These are phyloP conservation scores for Lates japonicus DNA, from an alignment of 2,797 vertebrate genomes.

Conservation along the genomic window DNA sequence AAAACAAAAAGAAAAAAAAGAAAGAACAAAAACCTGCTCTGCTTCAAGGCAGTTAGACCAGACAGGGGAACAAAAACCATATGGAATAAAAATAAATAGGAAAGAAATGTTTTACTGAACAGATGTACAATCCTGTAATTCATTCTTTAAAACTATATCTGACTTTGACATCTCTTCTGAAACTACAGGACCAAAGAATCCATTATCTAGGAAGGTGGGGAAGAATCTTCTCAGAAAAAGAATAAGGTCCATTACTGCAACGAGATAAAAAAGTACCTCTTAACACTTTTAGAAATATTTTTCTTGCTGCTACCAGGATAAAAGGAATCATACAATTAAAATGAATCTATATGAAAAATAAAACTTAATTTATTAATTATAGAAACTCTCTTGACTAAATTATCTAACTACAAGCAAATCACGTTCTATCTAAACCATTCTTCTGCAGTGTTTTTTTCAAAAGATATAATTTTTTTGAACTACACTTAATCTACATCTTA, in stretches of 20 bases:
- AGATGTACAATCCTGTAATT: conserved; percentile 86
- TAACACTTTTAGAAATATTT: conserved; percentile 80
- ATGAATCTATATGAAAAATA: conserved; percentile 89
- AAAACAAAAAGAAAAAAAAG: conserved; percentile 9
- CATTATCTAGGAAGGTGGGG: conserved; percentile 74
- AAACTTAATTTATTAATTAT: conserved; percentile 91
- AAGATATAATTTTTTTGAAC: conserved; percentile 75
- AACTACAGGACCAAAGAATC: conserved; percentile 84
- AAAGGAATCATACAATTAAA: conserved; percentile 86
- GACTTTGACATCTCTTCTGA: conserved; percentile 83
- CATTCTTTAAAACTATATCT: conserved; percentile 77
- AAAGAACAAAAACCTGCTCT: conserved; percentile 38
- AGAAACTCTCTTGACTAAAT: conserved; percentile 88
- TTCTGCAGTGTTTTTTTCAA: conserved; percentile 82
- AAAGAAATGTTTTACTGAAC: conserved; percentile 79
- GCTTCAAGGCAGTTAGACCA: conserved; percentile 74
- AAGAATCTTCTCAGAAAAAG: conserved; percentile 79
- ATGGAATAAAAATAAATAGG: conserved; percentile 85
- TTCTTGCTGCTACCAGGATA: conserved; percentile 82
- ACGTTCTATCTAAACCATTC: conserved; percentile 81
- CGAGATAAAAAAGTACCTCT: conserved; percentile 78
- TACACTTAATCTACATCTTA: conserved; percentile 79
- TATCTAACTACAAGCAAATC: conserved; percentile 86
- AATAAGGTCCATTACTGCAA: conserved; percentile 79
- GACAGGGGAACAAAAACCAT: conserved; percentile 67